These are phyloP conservation scores for Eurytoma californica DNA, from an alignment of 2,888 invertebrate genomes.

Conservation along the genomic window DNA sequence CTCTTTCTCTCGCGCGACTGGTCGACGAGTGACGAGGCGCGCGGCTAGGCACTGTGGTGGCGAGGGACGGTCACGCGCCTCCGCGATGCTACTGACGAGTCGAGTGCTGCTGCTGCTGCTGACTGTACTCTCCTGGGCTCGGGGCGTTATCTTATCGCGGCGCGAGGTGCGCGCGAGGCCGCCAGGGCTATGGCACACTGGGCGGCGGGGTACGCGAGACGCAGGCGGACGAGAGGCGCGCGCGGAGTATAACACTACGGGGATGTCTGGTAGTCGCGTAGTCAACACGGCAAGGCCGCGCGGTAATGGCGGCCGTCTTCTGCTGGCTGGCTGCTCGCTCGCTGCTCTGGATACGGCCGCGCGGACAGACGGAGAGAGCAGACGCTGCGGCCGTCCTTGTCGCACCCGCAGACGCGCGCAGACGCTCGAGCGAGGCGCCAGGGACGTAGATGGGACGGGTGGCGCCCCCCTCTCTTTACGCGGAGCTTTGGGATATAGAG, in stretches of 20 bases:
- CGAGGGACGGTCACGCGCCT: background rate
- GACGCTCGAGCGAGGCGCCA: background rate
- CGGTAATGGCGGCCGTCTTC: conserved; percentile 55
- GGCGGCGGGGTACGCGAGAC: background rate
- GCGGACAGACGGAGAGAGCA: no score
- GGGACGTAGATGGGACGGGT: background rate
- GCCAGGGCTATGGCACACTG: background rate
- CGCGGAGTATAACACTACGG: background rate
- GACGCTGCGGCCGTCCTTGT: background rate
- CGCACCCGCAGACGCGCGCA: no score
- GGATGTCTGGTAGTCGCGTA: background rate
- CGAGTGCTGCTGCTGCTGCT: background rate
- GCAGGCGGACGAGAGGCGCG: background rate
- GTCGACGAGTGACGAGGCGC: background rate
- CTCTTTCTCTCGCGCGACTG: background rate
- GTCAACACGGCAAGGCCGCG: conserved; percentile 44
- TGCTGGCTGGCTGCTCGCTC: conserved; percentile 29
- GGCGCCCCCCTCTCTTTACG: no score
- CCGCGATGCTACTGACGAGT: background rate
- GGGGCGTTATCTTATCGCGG: background rate
- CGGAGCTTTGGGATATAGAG: no score
- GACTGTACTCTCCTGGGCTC: background rate
- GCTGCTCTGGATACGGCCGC: background rate
- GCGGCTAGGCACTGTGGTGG: background rate
- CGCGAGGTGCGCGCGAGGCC: background rate